Evolutionary conservation across 1,140 invertebrate species (phyloP), one percentile per base, ranked within the genome.

Genomic region (Hermetia illucens): DNA sequence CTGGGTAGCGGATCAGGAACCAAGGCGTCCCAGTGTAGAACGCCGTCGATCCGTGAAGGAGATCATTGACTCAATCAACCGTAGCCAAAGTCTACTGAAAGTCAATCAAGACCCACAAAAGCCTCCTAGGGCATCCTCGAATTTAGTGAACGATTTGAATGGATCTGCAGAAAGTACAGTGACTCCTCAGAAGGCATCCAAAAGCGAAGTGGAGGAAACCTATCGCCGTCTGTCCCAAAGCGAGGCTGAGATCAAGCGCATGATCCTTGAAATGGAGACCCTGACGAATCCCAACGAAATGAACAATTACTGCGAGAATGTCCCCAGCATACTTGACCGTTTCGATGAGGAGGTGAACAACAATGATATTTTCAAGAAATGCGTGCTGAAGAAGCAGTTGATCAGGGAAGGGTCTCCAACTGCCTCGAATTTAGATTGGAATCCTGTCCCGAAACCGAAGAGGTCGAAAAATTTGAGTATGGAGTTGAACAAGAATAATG

Each of bases 21-120:
- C n/a, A n/a, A n/a, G n/a, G n/a, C n/a, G n/a, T n/a, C n/a, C n/a
- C n/a, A n/a, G n/a, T n/a, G n/a, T n/a, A n/a, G 29, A 38, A 38
- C 16, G 40, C 12, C 12, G 31, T 10, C 53, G 51, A 42, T 58
- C 58, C 0, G 54, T 61, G 1, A 57, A 57, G 21, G 55, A 61
- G 27, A 55, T 58, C 19, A 59, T 61, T 30, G 58, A 59, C 34
- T 60, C 58, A 8, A 61, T 61, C 10, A 61, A 55, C 43, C 43
- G 52, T 20, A 57, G 53, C 42, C 58, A 61, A 38, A 39, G 47
- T 37, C 34, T 60, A 5, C 41, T 61, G n/a, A 50, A 57, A 40
- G 51, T 55, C 9, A 55, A 51, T 35, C 47, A 51, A 9, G 45
- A 52, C 13, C 9, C 12, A n/a, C n/a, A n/a, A n/a, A n/a, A n/a